Conservation (phyloP, 2,797 vertebrate species). For the Dallia pectoralis region DNA sequence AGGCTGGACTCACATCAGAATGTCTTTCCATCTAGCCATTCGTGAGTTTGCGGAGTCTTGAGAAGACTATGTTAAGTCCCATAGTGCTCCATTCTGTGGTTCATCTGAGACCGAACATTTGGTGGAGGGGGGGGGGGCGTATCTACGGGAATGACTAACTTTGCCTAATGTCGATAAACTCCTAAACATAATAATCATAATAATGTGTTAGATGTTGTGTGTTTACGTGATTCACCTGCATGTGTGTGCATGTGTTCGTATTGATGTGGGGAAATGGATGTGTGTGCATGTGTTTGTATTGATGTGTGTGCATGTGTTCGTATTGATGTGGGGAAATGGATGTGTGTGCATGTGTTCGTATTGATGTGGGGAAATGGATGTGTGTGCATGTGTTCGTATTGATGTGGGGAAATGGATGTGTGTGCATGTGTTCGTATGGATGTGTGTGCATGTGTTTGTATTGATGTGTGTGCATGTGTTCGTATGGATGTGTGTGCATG, state of each 20-base stretch:
- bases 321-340: no score
- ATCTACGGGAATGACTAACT: not conserved
- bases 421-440: no score
- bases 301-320: no score
- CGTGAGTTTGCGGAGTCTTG: not conserved
- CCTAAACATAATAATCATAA: not conserved
- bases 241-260: slow-evolving; percentile 17
- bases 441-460: no score
- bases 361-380: no score
- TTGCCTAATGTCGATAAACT: not conserved
- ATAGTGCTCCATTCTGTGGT: not conserved
- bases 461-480: no score
- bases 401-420: no score
- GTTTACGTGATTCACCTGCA: not conserved
- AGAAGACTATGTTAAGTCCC: not conserved
- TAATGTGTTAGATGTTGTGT: not conserved
- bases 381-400: no score
- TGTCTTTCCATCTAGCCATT: not conserved
- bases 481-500: no score
- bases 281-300: slow-evolving; percentile 21
- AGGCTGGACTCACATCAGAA: not conserved
- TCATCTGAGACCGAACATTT: not conserved
- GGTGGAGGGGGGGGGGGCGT: no score
- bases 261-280: no score
- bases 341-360: no score